Evolutionary conservation across 2,888 invertebrate species (phyloP), one percentile per base, ranked within the genome.

Genomic region (Tridacna gigas): DNA sequence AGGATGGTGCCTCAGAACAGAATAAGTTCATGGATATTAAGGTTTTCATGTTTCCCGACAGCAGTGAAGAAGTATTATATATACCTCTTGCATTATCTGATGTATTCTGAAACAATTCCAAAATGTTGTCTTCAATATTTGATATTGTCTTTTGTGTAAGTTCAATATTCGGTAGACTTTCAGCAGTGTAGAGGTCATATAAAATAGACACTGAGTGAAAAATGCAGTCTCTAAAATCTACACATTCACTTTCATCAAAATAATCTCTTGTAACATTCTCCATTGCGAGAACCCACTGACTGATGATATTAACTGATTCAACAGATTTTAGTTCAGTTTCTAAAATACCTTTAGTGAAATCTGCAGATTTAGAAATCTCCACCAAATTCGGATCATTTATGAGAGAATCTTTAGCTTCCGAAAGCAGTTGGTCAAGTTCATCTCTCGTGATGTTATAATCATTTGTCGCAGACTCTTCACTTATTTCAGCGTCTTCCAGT

Each of bases 241-340:
- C 74, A 74, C 86, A 86, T 13, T 71, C 67, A 9, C 45, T 67
- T 18, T 83, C 66, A 12, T 66, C 56, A 73, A 81, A 83, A 69
- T 77, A 83, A 4, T 76, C 69, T 13, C 37, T 65, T 0, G 83
- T 77, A 15, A 61, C 56, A 60, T 83, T 83, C 60, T 81, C 77
- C 81, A 86, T 83, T 7, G 60, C 81, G n/a, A 77, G 15, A 48
- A 83, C 37, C 86, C 86, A 86, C 25, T 83, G 77, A 48, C 76
- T 75, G 18, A 82, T 20, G 5, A 83, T 56, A 45, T 67, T 28
- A n/a, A 71, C 61, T 18, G 51, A 26, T 13, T 79, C 73, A n/a
- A 79, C 28, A 0, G 75, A 51, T 7, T 56, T 47, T 0, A 77
- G 18, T 12, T 76, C 75, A 15, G 63, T 28, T 25, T 77, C 65